These are phyloP conservation scores for Troides oblongomaculatus DNA, from an alignment of 2,888 invertebrate genomes.

Conservation along the genomic window DNA sequence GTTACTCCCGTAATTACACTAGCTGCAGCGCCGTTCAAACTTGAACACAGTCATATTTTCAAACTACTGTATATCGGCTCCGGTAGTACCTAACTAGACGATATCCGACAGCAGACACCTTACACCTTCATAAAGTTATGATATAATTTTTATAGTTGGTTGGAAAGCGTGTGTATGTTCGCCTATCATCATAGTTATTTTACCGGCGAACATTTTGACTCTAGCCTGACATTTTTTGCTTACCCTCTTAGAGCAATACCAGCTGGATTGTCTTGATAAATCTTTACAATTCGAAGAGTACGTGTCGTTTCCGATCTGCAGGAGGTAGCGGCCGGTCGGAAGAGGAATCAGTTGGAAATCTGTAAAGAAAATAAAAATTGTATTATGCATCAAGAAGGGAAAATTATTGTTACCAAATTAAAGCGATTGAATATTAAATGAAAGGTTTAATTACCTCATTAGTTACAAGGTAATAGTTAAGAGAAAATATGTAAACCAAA, in stretches of 20 bases:
- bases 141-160: background rate
- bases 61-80: too few relatives aligned
- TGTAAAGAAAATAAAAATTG: conserved; percentile 15
- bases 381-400: background rate
- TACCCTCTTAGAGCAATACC: conserved; percentile 43
- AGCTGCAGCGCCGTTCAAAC: too few relatives aligned
- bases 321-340: conserved; percentile 38
- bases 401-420: too few relatives aligned
- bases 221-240: conserved; percentile 39
- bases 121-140: background rate
- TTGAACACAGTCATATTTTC: too few relatives aligned
- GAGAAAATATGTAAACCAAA: too few relatives aligned
- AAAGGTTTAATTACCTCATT: too few relatives aligned
- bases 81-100: too few relatives aligned
- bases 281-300: conserved; percentile 37
- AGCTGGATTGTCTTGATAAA: conserved; percentile 34
- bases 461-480: too few relatives aligned
- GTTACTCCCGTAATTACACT: too few relatives aligned
- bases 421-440: too few relatives aligned
- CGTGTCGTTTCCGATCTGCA: conserved; percentile 37
- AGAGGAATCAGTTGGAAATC: conserved; percentile 36
- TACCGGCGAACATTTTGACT: conserved; percentile 34
- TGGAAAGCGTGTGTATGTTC: conserved; percentile 34
- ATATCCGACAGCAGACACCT: too few relatives aligned
- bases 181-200: conserved; percentile 29